Base-by-base conservation (phyloP, 23 tunicate genomes). In the Halocynthia aurantium region DNA sequence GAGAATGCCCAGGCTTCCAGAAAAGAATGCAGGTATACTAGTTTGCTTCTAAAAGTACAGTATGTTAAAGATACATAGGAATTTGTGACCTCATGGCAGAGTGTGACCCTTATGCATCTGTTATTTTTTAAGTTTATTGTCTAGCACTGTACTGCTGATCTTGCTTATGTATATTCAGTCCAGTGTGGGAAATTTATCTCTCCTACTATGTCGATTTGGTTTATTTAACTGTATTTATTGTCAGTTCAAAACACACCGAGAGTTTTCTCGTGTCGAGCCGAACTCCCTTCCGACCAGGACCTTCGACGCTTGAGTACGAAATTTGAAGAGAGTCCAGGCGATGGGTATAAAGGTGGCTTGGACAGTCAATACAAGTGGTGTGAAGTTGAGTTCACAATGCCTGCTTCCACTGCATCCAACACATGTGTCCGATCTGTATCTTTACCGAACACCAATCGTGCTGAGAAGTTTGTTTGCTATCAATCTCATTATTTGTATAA, bases 311-410 rank as follows among this genome's bases (percentile, higher is more conserved):
- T 74, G 40, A 12, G 78, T 51, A 65, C 70, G 44, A 31, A 31
- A 10, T 49, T 6, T 10, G 62, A 74, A 74, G 62, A 51, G 55
- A 54, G 56, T 18, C 68, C 77, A 8, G 55, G 51, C 5, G 82
- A 56, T 31, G 80, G 49, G 57, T 51, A 53, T 51, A 49, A 53
- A 53, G 70, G 70, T 70, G 80, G 71, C 15, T 7, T 84, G 70
- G 77, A 57, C 13, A 21, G 52, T 10, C 61, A 60, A 78, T 83
- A 63, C 72, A 44, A 44, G 8, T 10, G 51, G 11, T 86, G 91
- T 61, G 84, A 86, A 57, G 91, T 92, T 17, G 98, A 92, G 53
- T 86, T 68, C 44, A 82, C 91, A 75, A 92, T 92, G 98, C 87
- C 87, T 53, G 55, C 85, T 53, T 60, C 84, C 50, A 82, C 91